Conservation (phyloP, 2,797 vertebrate genomes). For the Tangara arthus region DNA sequence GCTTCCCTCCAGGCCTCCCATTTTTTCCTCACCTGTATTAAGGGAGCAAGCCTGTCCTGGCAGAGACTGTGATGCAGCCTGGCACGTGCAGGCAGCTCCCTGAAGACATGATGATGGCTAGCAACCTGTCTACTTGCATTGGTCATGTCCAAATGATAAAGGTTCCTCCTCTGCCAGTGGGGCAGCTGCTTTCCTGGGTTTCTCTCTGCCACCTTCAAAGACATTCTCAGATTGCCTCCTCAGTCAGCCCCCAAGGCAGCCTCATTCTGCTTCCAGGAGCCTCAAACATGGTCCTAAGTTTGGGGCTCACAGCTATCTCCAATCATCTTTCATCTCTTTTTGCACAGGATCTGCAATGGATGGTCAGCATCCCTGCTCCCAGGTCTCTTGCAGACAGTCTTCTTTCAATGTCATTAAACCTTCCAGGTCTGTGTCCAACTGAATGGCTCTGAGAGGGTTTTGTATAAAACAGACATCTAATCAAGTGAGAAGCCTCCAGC, state of each 20-base stretch:
- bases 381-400: neutral
- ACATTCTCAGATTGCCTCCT: neutral
- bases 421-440: neutral
- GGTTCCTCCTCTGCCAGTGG: neutral
- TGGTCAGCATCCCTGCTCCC: neutral
- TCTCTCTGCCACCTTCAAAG: neutral
- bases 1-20: neutral
- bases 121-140: neutral
- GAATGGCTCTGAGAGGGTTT: neutral
- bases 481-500: neutral
- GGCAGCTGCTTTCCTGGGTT: neutral
- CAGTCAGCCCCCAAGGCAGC: neutral
- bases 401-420: neutral
- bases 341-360: neutral
- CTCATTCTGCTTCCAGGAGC: neutral
- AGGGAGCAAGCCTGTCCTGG: neutral
- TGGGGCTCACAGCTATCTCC: neutral
- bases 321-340: neutral
- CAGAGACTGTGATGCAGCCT: neutral
- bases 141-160: fast-evolving
- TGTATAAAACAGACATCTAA: neutral
- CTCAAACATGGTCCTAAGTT: neutral
- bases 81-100: neutral
- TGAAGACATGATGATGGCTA: neutral
- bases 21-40: neutral